Conservation (phyloP, 2,888 invertebrate species). For the Drosophila tripunctata region DNA sequence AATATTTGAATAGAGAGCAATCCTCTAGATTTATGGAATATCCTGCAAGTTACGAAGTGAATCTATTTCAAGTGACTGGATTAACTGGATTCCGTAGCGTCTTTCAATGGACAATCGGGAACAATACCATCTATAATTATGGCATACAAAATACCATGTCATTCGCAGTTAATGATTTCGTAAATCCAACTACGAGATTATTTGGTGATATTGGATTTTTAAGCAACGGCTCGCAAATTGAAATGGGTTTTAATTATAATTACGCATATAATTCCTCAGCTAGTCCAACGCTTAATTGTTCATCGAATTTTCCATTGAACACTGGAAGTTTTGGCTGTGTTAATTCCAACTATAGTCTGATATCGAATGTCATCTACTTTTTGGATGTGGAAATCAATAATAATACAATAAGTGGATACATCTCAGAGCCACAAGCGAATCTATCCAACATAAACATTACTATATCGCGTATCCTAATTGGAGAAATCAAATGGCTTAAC, state of each 20-base stretch:
- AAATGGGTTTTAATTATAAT: neutral
- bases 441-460: neutral
- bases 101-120: constrained; percentile 10
- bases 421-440: constrained; percentile 11
- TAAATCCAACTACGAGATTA: neutral
- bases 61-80: too few species aligned
- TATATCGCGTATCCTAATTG: constrained; percentile 4
- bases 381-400: constrained; percentile 21
- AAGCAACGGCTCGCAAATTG: constrained; percentile 2
- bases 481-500: neutral
- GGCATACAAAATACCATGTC: constrained; percentile 10
- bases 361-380: constrained; percentile 18
- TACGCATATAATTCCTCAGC: neutral
- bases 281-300: neutral
- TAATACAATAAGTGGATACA: neutral
- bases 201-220: constrained; percentile 12
- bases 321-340: neutral
- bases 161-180: neutral
- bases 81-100: constrained; percentile 5
- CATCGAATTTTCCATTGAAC: neutral
- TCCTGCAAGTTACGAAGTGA: too few species aligned
- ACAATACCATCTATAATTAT: neutral
- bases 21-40: too few species aligned
- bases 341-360: constrained; percentile 1
- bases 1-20: neutral